phyloP scores from a whole-genome alignment of 2,797 vertebrate genomes.

The Cercopithecus neglectus region DNA sequence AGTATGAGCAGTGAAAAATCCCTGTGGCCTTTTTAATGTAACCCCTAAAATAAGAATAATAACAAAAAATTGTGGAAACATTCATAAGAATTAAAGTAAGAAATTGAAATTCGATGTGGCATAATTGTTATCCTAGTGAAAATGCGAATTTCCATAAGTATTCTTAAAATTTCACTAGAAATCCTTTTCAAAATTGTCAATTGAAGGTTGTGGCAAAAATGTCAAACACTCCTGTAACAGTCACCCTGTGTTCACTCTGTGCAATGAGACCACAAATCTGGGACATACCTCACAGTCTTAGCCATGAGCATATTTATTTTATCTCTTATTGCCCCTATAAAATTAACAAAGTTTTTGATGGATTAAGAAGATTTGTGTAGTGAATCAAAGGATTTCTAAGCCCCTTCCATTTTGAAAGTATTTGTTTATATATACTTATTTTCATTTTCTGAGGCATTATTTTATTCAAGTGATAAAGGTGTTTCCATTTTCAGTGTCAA shows the following conservation, averaged over 20 bases:
- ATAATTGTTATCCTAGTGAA: not conserved
- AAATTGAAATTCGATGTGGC: not conserved
- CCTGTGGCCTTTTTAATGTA: not conserved
- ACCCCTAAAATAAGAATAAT: not conserved
- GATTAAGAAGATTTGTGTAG: not conserved
- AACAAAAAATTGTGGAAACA: not conserved
- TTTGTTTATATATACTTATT: not conserved
- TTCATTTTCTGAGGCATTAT: not conserved
- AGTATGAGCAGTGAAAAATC: not conserved
- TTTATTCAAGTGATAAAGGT: not conserved
- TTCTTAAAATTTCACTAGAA: not conserved
- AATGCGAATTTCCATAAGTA: not conserved
- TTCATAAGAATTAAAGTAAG: not conserved
- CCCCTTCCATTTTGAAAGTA: not conserved
- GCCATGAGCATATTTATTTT: not conserved
- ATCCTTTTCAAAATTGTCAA: not conserved
- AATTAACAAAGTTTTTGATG: not conserved
- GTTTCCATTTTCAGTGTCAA: not conserved
- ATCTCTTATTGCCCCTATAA: not conserved
- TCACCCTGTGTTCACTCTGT: not conserved
- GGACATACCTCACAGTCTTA: fast-evolving
- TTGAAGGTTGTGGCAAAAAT: not conserved
- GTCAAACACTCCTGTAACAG: not conserved
- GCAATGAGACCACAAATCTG: not conserved
- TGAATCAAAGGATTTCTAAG: not conserved